phyloP scores from a whole-genome alignment of 2,797 vertebrate genomes.

The Tragopan temminckii region DNA sequence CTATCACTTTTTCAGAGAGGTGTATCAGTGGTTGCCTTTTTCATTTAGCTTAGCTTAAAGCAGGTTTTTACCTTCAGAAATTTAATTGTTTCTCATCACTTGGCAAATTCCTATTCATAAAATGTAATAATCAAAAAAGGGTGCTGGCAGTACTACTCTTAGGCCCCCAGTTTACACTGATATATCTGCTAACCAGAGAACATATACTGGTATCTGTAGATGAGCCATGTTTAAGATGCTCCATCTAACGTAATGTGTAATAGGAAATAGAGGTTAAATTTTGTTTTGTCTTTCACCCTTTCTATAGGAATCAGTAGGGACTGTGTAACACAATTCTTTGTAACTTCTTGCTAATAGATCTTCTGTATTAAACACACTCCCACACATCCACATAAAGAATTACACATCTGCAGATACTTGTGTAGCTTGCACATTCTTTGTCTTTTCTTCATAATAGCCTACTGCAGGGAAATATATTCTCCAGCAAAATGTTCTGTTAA shows the following conservation, averaged over 20 bases:
- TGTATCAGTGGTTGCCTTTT: background rate
- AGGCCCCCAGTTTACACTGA: background rate
- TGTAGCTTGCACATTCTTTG: conserved; percentile 29
- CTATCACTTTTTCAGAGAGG: background rate
- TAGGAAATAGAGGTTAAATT: background rate
- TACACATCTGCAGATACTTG: conserved; percentile 26
- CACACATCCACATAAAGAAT: background rate
- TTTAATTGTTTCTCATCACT: background rate
- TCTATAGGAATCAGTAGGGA: background rate
- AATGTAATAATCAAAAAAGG: background rate
- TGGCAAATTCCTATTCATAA: background rate
- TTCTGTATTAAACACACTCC: conserved; percentile 9
- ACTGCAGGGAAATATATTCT: conserved; percentile 39
- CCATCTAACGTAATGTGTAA: background rate
- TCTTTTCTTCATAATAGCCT: background rate
- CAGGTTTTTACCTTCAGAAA: background rate
- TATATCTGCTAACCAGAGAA: background rate
- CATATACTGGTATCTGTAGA: background rate
- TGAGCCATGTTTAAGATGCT: background rate
- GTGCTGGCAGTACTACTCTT: background rate
- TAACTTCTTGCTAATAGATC: background rate
- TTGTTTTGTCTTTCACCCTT: conserved; percentile 6
- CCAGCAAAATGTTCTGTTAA: conserved; percentile 13
- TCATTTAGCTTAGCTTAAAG: background rate
- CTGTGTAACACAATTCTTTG: conserved; percentile 12